phyloP scores from a whole-genome alignment of 1,140 invertebrate species.

The Chionoecetes opilio region DNA sequence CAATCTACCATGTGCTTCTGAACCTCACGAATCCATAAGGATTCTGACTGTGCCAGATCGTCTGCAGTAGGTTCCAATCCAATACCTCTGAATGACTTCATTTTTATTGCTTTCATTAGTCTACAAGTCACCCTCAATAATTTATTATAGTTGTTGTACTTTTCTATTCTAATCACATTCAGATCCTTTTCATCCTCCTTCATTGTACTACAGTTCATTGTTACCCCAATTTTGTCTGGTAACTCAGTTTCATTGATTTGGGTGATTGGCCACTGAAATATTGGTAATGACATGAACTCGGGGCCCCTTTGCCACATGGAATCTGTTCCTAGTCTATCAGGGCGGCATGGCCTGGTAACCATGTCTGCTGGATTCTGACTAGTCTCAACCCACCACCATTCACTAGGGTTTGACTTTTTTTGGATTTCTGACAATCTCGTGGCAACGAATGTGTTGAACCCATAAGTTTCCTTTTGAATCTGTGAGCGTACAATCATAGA shows the following conservation, averaged over 20 bases:
- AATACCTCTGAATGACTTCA: too few relatives aligned
- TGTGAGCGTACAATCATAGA: slow-evolving; percentile 32
- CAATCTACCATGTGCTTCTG: not conserved
- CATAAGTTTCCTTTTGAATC: slow-evolving; percentile 33
- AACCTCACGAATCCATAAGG: too few relatives aligned
- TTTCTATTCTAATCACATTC: too few relatives aligned
- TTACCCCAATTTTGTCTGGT: too few relatives aligned
- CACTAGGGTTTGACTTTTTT: not conserved
- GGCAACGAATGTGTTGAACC: slow-evolving; percentile 35
- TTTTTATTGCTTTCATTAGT: too few relatives aligned
- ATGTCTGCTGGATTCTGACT: slow-evolving; percentile 31
- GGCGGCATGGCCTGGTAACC: not conserved
- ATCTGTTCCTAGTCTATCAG: not conserved
- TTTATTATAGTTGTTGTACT: too few relatives aligned
- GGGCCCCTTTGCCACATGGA: slow-evolving; percentile 45
- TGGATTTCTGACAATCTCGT: slow-evolving; percentile 37
- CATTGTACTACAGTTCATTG: too few relatives aligned
- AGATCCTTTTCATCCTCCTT: too few relatives aligned
- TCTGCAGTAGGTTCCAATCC: too few relatives aligned
- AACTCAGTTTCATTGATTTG: not conserved
- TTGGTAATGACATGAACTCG: not conserved
- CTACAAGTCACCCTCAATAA: too few relatives aligned
- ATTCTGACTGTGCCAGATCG: too few relatives aligned
- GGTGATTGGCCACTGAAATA: slow-evolving; percentile 52
- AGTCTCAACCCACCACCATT: slow-evolving; percentile 50